These are phyloP conservation scores for Aspidiotus rigidus DNA, from an alignment of 2,888 invertebrate genomes.

Conservation along the genomic window DNA sequence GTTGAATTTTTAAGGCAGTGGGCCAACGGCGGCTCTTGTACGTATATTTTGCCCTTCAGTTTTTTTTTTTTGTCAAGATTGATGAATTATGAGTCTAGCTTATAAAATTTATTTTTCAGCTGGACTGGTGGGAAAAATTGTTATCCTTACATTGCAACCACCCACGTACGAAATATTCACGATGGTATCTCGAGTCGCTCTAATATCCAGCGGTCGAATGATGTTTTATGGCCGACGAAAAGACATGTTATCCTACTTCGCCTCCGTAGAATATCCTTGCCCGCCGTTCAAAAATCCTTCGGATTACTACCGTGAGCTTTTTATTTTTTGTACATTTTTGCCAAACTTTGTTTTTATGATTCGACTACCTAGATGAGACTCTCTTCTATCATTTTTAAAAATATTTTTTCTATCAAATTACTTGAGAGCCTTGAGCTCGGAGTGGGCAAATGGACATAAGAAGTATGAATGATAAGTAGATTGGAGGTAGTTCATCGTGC, in stretches of 20 bases:
- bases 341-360: no score
- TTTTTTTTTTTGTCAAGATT: conserved; percentile 6
- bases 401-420: no score
- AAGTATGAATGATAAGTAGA: no score
- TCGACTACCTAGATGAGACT: not conserved
- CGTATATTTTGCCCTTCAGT: conserved; percentile 8
- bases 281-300: conserved; percentile 94
- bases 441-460: no score
- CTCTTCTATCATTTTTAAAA: not conserved
- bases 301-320: conserved; percentile 77
- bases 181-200: conserved; percentile 76
- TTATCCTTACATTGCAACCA: conserved; percentile 83
- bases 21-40: conserved; percentile 48
- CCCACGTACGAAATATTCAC: conserved; percentile 92
- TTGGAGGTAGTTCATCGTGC: no score
- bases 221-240: conserved; percentile 83
- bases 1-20: conserved; percentile 89
- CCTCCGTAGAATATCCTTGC: conserved; percentile 82
- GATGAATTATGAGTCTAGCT: not conserved
- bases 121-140: conserved; percentile 56
- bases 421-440: no score
- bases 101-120: conserved; percentile 36
- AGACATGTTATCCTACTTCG: conserved; percentile 89
- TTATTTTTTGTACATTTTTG: not conserved
- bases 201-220: conserved; percentile 81